phyloP scores from a whole-genome alignment of 2,797 vertebrate species.

The Sarcophilus harrisii region DNA sequence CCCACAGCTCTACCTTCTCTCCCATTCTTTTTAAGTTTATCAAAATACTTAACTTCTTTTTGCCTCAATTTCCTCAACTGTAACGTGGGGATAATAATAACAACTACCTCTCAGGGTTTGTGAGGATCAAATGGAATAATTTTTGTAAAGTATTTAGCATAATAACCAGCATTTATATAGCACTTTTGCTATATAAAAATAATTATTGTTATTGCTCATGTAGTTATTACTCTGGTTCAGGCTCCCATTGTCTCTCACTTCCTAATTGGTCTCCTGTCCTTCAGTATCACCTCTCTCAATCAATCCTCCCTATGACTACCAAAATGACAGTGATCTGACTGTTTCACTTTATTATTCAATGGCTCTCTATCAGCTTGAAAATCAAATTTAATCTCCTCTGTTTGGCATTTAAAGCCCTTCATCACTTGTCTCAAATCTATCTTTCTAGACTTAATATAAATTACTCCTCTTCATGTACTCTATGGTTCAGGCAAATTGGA shows the following conservation, averaged over 20 bases:
- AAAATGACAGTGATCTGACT: background rate
- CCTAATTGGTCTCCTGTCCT: background rate
- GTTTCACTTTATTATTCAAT: background rate
- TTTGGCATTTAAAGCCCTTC: background rate
- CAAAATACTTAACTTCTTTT: too few species aligned
- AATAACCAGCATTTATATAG: too few species aligned
- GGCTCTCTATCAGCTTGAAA: background rate
- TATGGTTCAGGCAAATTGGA: background rate
- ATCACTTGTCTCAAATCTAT: background rate
- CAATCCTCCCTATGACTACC: background rate
- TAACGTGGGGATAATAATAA: too few species aligned
- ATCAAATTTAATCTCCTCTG: background rate
- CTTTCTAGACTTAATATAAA: conserved; percentile 4
- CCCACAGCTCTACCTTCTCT: too few species aligned
- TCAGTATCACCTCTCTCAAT: background rate
- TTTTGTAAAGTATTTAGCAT: too few species aligned
- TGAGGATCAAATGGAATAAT: too few species aligned
- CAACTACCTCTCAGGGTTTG: too few species aligned
- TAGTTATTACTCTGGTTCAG: too few species aligned
- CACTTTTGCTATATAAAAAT: too few species aligned
- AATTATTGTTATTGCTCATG: too few species aligned
- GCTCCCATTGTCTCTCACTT: background rate
- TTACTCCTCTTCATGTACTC: background rate
- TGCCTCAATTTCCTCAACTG: too few species aligned
- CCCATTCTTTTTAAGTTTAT: too few species aligned